Evolutionary conservation across 2,797 vertebrate genomes (phyloP).

Genomic region (Clamator glandarius): DNA sequence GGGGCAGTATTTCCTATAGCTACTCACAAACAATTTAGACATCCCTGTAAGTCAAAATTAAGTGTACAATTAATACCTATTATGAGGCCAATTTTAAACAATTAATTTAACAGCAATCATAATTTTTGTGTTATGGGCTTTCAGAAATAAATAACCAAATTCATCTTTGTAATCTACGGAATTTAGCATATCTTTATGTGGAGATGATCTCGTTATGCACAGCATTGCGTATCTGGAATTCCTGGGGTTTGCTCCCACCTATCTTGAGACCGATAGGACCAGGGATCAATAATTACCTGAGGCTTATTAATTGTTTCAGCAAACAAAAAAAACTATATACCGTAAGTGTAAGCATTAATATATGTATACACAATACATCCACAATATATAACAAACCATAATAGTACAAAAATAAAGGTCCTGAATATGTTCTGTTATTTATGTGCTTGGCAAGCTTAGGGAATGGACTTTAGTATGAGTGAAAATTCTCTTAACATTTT

Average conservation of each 20-base stretch:
- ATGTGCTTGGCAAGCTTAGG: conserved; percentile 68
- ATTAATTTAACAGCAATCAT: conserved; percentile 63
- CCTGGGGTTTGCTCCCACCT: conserved; percentile 70
- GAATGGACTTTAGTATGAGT: conserved; percentile 71
- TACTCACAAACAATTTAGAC: conserved; percentile 60
- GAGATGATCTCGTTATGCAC: conserved; percentile 65
- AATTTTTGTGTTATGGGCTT: conserved; percentile 57
- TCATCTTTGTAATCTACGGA: conserved; percentile 67
- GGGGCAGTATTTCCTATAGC: conserved; percentile 55
- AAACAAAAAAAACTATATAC: conserved; percentile 77
- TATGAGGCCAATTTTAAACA: conserved; percentile 70
- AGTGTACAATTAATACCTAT: conserved; percentile 65
- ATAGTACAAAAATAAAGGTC: conserved; percentile 71
- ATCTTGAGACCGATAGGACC: conserved; percentile 67
- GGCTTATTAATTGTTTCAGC: conserved; percentile 77
- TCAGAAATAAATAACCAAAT: conserved; percentile 58
- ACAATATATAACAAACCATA: conserved; percentile 65
- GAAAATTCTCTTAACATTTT: conserved; percentile 73
- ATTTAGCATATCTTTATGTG: conserved; percentile 71
- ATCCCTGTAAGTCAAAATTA: conserved; percentile 66
- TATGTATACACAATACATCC: conserved; percentile 72
- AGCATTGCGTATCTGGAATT: conserved; percentile 67
- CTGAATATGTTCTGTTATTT: conserved; percentile 74
- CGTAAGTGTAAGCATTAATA: conserved; percentile 74
- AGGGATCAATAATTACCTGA: conserved; percentile 71